phyloP scores from a whole-genome alignment of 2,797 vertebrate genomes.

The Notamacropus eugenii region DNA sequence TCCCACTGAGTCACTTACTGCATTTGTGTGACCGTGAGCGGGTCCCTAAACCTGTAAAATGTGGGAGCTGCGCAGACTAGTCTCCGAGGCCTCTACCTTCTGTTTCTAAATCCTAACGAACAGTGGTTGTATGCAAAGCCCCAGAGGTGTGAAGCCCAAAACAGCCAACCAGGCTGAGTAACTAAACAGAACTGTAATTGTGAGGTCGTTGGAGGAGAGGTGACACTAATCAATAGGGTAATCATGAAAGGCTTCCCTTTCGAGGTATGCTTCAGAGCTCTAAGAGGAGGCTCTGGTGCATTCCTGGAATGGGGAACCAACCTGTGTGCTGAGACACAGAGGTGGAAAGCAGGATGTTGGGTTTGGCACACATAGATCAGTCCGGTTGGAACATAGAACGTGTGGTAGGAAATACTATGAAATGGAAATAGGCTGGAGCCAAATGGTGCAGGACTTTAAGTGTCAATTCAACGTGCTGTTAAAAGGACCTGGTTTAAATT shows the following conservation, averaged over 20 bases:
- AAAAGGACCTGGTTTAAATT: background rate
- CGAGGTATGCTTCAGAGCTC: too few relatives aligned
- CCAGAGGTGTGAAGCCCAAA: background rate
- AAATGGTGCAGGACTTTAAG: background rate
- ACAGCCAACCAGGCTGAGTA: background rate
- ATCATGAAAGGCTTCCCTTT: background rate
- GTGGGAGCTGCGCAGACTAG: too few relatives aligned
- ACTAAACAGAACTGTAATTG: background rate
- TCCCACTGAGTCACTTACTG: background rate
- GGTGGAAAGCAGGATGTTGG: background rate
- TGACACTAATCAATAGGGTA: background rate
- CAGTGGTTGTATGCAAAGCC: too few relatives aligned
- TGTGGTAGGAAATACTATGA: background rate
- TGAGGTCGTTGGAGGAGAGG: background rate
- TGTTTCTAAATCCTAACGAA: background rate
- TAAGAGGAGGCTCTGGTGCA: too few relatives aligned
- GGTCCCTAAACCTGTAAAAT: background rate
- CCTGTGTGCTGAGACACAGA: too few relatives aligned
- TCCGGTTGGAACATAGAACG: background rate
- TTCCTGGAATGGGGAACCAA: background rate
- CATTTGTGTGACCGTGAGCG: background rate
- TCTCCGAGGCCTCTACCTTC: background rate
- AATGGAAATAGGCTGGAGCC: background rate
- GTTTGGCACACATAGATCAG: background rate
- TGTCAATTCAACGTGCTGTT: background rate